These are phyloP conservation scores for Scalopus aquaticus DNA, from an alignment of 2,113 vertebrate species.

Conservation along the genomic window DNA sequence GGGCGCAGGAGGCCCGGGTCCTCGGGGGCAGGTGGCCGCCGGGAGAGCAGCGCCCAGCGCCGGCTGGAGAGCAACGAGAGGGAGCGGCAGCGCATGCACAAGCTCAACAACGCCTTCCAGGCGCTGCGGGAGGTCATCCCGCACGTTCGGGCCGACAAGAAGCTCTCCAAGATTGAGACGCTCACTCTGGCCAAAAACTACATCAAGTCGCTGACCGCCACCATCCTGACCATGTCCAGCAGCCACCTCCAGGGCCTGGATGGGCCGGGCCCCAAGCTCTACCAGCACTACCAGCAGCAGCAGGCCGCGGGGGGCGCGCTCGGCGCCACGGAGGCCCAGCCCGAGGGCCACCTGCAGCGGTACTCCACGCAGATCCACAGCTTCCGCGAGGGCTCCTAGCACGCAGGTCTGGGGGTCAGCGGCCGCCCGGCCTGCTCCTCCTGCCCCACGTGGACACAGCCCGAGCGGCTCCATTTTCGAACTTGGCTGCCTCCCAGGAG, in stretches of 20 bases:
- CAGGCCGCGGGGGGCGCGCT: slow-evolving; percentile 75
- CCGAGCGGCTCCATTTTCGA: background rate
- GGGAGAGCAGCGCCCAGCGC: slow-evolving; percentile 89
- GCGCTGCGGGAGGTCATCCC: slow-evolving; percentile 96
- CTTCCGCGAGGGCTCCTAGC: slow-evolving; percentile 87
- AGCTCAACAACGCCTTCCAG: slow-evolving; percentile 99
- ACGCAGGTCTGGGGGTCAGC: background rate
- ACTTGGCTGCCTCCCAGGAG: background rate
- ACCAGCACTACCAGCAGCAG: slow-evolving; percentile 91
- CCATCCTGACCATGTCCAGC: slow-evolving; percentile 94
- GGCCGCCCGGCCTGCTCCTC: background rate
- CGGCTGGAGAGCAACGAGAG: slow-evolving; percentile 97
- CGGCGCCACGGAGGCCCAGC: slow-evolving; percentile 83
- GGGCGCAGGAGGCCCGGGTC: slow-evolving; percentile 68
- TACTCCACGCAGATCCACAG: slow-evolving; percentile 90
- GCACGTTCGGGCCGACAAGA: slow-evolving; percentile 94
- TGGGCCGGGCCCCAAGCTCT: slow-evolving; percentile 85
- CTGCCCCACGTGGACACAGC: background rate
- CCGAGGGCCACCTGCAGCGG: slow-evolving; percentile 88
- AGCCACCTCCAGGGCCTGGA: slow-evolving; percentile 86
- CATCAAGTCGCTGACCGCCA: slow-evolving; percentile 96
- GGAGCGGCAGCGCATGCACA: slow-evolving; percentile 98
- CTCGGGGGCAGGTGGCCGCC: slow-evolving; percentile 77
- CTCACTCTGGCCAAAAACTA: slow-evolving; percentile 98
- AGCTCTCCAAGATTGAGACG: slow-evolving; percentile 99